Percentiles rank a stretch among this genome's conserved stretches.
Evolutionary conservation across 2,797 vertebrate genomes (phyloP).

Genomic region (Vespertilio murinus): DNA sequence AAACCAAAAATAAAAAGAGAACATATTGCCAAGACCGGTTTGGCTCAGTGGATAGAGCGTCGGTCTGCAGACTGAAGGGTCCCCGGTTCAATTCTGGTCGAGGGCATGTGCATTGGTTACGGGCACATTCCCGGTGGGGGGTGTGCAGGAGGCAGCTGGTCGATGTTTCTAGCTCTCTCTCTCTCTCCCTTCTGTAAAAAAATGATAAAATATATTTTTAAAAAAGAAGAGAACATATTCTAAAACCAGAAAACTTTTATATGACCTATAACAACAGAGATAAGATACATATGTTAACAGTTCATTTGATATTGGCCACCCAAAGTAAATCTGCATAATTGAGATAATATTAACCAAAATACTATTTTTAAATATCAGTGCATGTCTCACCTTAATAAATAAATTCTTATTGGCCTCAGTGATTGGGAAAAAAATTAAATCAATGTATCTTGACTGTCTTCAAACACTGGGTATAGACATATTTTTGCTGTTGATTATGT

Average conservation of each 20-base stretch:
- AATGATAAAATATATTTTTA: too few species aligned
- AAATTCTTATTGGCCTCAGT: not conserved
- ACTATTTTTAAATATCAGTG: not conserved
- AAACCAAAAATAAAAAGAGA: conserved; percentile 8
- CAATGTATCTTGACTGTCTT: not conserved
- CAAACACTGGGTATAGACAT: not conserved
- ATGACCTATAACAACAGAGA: not conserved
- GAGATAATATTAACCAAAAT: conserved; percentile 47
- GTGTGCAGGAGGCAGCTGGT: too few species aligned
- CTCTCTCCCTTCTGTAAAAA: too few species aligned
- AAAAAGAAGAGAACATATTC: not conserved
- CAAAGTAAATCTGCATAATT: conserved; percentile 30
- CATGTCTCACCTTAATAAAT: conserved; percentile 14
- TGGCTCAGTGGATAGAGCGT: too few species aligned
- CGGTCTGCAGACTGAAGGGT: too few species aligned
- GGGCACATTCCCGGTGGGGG: too few species aligned
- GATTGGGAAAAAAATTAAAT: not conserved
- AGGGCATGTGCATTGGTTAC: too few species aligned
- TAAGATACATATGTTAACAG: conserved; percentile 14
- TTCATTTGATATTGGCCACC: not conserved
- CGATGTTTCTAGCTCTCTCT: too few species aligned
- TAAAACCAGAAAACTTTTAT: conserved; percentile 41
- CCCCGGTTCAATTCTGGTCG: too few species aligned
- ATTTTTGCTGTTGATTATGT: conserved; percentile 34
- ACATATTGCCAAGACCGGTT: too few species aligned